Evolutionary conservation across 2,888 invertebrate genomes (phyloP), one percentile per base, ranked within the genome.

Genomic region (Scelioninae gen. 1): DNA sequence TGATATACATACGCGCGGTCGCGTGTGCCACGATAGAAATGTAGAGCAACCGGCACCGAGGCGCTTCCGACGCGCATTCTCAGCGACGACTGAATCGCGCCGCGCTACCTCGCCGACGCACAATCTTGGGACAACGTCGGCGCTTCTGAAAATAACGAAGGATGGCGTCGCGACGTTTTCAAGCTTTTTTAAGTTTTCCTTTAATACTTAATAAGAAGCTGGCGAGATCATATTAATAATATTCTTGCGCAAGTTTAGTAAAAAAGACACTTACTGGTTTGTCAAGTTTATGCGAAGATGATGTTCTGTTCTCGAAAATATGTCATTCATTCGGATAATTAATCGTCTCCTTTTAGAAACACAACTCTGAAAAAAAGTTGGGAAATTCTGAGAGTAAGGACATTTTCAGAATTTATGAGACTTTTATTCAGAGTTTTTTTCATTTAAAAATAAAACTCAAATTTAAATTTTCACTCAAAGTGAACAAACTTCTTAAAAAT

Each of bases 71-170:
- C 65, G 79, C 78, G 85, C 79, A 75, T 78, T 78, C 80, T 75
- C 82, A 56, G 71, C 72, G 65, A 66, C 76, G 80, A 84, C 81
- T 82, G 81, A 83, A 47, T 63, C 47, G n/a, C n/a, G n/a, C 38
- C 66, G 38, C 63, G n/a, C 9, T 10, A 5, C 68, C 60, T 66
- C n/a, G 65, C 32, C 74, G 68, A 66, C 72, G 23, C 65, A 45
- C 47, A 77, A 81, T 75, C 71, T 63, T 68, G 32, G 78, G 75
- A 38, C 76, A 47, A 69, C 66, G 55, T 47, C 71, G 80, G 72
- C 72, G 85, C 84, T 82, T 86, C 87, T 86, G 82, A 86, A 88
- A 88, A 87, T 88, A 88, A 87, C 85, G 85, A 86, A 83, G 58
- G 83, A 84, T 71, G 82, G 69, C 81, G 85, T 81, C 85, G 84